Evolutionary conservation across 2,888 invertebrate genomes (phyloP).

Genomic region (Eilema caniola): DNA sequence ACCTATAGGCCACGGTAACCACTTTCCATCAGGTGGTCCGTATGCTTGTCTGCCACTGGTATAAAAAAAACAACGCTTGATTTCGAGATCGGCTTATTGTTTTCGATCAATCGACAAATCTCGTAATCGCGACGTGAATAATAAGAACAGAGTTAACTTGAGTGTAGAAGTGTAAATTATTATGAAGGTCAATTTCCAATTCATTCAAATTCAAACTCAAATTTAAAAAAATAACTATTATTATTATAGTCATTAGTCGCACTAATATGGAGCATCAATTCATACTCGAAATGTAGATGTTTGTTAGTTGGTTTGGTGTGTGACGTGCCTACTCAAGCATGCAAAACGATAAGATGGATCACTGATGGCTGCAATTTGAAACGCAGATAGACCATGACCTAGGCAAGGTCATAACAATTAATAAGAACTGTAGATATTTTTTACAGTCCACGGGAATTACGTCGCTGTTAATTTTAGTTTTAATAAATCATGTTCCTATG

Average conservation of each 20-base stretch:
- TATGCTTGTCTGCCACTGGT: too few species aligned
- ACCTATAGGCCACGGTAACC: too few species aligned
- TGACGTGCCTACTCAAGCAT: not conserved
- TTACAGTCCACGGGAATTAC: not conserved
- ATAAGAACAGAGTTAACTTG: too few species aligned
- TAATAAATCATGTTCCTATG: not conserved
- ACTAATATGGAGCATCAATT: not conserved
- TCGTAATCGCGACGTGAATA: too few species aligned
- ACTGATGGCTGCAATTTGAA: not conserved
- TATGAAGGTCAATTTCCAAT: not conserved
- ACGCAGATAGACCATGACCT: not conserved
- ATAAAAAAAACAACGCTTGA: too few species aligned
- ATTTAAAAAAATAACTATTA: too few species aligned
- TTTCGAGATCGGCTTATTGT: too few species aligned
- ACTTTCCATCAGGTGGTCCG: too few species aligned
- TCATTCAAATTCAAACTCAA: too few species aligned
- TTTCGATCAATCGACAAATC: too few species aligned
- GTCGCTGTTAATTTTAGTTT: not conserved
- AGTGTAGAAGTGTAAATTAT: too few species aligned
- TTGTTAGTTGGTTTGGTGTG: not conserved
- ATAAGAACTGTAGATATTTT: not conserved
- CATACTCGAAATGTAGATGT: not conserved
- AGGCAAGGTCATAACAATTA: not conserved
- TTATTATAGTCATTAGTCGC: too few species aligned
- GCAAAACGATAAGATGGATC: slow-evolving; percentile 1